Evolutionary conservation across 2,888 invertebrate genomes (phyloP).

Genomic region (Aleiodes leptofemur): DNA sequence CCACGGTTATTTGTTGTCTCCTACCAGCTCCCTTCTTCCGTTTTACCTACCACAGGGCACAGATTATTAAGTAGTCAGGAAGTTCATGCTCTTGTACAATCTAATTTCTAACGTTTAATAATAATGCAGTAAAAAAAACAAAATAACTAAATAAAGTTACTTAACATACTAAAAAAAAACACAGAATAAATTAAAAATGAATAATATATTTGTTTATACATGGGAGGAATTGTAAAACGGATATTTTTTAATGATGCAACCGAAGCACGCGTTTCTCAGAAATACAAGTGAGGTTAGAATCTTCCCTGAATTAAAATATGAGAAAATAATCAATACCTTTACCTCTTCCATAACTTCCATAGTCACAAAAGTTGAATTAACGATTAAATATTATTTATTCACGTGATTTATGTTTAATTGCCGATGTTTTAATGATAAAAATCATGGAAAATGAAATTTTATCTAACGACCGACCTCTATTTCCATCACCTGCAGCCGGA

Average conservation of each 20-base stretch:
- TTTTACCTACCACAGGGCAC: slow-evolving; percentile 77
- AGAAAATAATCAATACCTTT: not conserved
- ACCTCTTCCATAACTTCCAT: slow-evolving; percentile 19
- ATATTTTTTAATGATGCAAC: slow-evolving; percentile 19
- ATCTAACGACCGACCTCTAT: not conserved
- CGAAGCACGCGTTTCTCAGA: slow-evolving; percentile 22
- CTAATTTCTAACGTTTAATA: slow-evolving; percentile 52
- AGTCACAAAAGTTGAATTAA: not conserved
- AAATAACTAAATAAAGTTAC: not conserved
- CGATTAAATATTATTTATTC: not conserved
- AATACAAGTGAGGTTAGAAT: slow-evolving; percentile 43
- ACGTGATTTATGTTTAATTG: not conserved
- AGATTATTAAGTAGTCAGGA: slow-evolving; percentile 74
- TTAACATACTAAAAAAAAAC: not conserved
- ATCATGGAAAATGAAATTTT: not conserved
- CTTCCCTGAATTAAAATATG: not conserved
- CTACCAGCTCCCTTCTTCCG: slow-evolving; percentile 80
- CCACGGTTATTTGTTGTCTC: slow-evolving; percentile 71
- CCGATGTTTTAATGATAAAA: not conserved
- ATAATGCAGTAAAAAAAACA: not conserved
- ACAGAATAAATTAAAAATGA: not conserved
- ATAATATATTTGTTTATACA: not conserved
- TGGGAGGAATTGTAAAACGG: not conserved
- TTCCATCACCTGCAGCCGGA: slow-evolving; percentile 16
- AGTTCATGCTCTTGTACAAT: slow-evolving; percentile 70